These are phyloP conservation scores for Mercenaria mercenaria DNA, from an alignment of 1,140 invertebrate species.

Conservation along the genomic window DNA sequence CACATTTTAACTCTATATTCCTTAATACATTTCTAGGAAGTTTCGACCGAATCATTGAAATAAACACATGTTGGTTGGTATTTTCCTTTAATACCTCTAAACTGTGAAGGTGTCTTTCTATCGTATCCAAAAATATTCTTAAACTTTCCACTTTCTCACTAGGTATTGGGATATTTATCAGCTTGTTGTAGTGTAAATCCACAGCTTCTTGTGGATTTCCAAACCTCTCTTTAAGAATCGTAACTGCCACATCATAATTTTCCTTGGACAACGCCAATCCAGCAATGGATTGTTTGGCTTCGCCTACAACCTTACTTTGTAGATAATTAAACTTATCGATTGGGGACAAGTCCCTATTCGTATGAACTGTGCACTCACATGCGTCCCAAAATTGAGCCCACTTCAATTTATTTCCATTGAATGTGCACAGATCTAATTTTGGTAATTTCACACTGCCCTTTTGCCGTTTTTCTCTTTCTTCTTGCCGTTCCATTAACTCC, in stretches of 20 bases:
- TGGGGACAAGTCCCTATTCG: no score
- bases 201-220: not conserved
- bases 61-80: not conserved
- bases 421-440: not conserved
- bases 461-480: not conserved
- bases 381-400: no score
- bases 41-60: not conserved
- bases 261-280: constrained; percentile 3
- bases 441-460: not conserved
- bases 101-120: not conserved
- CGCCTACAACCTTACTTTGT: not conserved
- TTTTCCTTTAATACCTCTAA: not conserved
- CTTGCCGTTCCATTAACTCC: not conserved
- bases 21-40: not conserved
- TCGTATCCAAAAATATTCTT: not conserved
- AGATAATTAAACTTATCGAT: not conserved
- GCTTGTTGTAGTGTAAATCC: constrained; percentile 10
- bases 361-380: no score
- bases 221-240: not conserved
- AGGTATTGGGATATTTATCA: not conserved
- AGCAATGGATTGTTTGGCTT: not conserved
- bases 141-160: not conserved
- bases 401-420: not conserved
- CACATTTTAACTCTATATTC: not conserved
- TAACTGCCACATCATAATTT: not conserved